Percentiles rank a stretch among this genome's conserved stretches.
Evolutionary conservation across 2,797 vertebrate species (phyloP).

Genomic region (Urocyon cinereoargenteus): DNA sequence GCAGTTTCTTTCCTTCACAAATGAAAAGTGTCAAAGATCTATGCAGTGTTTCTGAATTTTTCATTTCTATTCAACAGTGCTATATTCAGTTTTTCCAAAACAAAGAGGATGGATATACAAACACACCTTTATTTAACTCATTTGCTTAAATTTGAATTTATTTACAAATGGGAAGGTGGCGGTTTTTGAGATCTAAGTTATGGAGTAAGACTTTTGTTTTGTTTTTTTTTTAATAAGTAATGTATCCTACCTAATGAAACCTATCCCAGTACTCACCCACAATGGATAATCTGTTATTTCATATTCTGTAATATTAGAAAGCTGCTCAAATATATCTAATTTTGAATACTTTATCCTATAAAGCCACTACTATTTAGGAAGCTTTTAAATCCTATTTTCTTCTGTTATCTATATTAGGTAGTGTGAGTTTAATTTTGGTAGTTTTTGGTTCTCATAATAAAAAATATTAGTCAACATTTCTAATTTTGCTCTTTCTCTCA

Average conservation of each 20-base stretch:
- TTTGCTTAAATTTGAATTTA: slow-evolving; percentile 49
- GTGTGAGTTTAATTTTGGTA: slow-evolving; percentile 52
- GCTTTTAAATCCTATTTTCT: slow-evolving; percentile 26
- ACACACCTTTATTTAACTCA: slow-evolving; percentile 39
- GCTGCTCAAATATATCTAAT: slow-evolving; percentile 13
- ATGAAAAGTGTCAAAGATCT: background rate
- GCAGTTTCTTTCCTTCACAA: slow-evolving; percentile 21
- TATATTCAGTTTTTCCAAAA: slow-evolving; percentile 43
- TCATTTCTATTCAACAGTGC: slow-evolving; percentile 40
- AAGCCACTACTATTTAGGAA: slow-evolving; percentile 45
- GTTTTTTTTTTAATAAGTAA: background rate
- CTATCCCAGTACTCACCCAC: background rate
- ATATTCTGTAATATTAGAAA: background rate
- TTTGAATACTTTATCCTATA: slow-evolving; percentile 19
- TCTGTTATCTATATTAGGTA: background rate
- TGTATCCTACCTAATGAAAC: slow-evolving; percentile 50
- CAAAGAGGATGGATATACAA: slow-evolving; percentile 1
- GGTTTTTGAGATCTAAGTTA: slow-evolving; percentile 58
- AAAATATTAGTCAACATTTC: background rate
- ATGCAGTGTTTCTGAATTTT: background rate
- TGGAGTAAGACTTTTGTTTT: background rate
- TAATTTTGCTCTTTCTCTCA: slow-evolving; percentile 33
- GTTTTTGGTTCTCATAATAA: slow-evolving; percentile 43
- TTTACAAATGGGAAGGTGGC: slow-evolving; percentile 23
- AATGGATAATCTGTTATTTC: background rate